phyloP scores from a whole-genome alignment of 2,113 vertebrate genomes.

The Erinaceus europaeus region DNA sequence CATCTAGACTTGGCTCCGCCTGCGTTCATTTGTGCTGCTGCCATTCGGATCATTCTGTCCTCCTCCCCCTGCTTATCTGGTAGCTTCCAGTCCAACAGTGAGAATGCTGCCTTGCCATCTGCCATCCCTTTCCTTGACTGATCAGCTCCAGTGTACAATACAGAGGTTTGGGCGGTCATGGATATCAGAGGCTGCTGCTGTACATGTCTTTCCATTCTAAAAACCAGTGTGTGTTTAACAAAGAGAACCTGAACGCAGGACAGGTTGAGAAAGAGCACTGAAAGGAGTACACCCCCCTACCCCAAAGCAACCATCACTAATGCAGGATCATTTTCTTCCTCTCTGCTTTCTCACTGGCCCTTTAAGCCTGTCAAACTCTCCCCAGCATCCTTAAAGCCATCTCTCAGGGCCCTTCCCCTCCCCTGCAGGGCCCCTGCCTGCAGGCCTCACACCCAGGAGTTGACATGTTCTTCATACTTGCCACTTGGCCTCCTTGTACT shows the following conservation, averaged over 20 bases:
- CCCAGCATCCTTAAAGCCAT: background rate
- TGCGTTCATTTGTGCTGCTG: background rate
- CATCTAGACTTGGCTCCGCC: background rate
- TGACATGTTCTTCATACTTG: background rate
- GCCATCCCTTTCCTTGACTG: slow-evolving; percentile 13
- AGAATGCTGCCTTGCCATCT: slow-evolving; percentile 11
- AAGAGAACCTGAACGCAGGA: background rate
- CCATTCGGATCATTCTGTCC: background rate
- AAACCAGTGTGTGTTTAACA: background rate
- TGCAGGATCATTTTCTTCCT: background rate
- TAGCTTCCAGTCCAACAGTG: slow-evolving; percentile 22
- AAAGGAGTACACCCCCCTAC: background rate
- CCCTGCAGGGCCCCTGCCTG: background rate
- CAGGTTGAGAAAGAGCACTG: background rate
- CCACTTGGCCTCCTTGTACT: background rate
- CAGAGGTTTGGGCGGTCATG: background rate
- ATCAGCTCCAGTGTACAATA: background rate
- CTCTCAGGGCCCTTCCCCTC: background rate
- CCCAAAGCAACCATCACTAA: too few species aligned
- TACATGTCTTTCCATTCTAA: background rate
- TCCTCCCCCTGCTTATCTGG: slow-evolving; percentile 1
- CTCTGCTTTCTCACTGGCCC: background rate
- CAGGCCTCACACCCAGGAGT: background rate
- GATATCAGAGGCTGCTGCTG: background rate
- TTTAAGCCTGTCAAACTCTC: background rate